Evolutionary conservation across 2,888 invertebrate species (phyloP), one percentile per base, ranked within the genome.

Genomic region (Dasypogon diadema): DNA sequence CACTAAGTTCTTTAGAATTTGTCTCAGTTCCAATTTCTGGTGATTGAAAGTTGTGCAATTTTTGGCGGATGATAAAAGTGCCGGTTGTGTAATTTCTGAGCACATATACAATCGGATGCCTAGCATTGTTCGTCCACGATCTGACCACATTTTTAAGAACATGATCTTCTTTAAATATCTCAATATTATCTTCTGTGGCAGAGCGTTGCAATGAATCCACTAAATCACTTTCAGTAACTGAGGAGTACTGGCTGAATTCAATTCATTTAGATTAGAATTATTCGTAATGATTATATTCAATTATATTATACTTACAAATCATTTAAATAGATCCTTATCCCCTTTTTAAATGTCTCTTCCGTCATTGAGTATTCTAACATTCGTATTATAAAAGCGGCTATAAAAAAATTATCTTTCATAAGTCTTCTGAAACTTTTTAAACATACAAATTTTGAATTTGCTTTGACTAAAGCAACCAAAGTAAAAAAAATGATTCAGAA

Each of bases 101-200:
- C 0, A 89, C 87, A 10, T 82, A 84, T 2, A 90, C 80, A 0
- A 90, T 83, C 1, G 90, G 90, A 81, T 85, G 89, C 2, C 90
- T 89, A 42, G 87, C 81, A 80, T 89, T 88, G 6, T 85, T 83
- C 0, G 88, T 88, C 90, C 90, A 91, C 1, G 87, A 85, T 37
- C 87, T 84, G 86, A 90, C n/a, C 21, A 37, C 18, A 42, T 2
- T 55, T 51, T 30, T n/a, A 34, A 75, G n/a, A 34, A 37, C 21
- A 14, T 30, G 42, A 65, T 42, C n/a, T n/a, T 65, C 37, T 22
- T 65, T 37, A 14, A 65, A 65, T 88, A 51, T 90, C 79, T 3
- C 85, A 84, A 6, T 86, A 84, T 0, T 89, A 79, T 85, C 80
- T 14, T 56, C 56, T 37, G 12, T 12, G 2, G 58, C 58, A 48